Conservation (phyloP, 35 echinoderm and acorn worm genomes). For the Ophiothrix spiculata region DNA sequence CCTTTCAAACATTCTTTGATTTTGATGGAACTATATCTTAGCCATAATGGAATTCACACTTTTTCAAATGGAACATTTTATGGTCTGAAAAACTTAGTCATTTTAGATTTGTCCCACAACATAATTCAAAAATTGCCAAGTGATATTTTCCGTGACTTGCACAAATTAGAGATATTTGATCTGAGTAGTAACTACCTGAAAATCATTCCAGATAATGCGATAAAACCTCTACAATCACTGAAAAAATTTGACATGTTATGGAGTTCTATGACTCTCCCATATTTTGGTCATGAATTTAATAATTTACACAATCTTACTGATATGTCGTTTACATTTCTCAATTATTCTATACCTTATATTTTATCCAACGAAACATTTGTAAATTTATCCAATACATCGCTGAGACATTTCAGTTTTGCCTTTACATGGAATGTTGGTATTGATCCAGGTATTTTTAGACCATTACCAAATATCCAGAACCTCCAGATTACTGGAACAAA, state of each 20-base stretch:
- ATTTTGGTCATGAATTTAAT: background rate
- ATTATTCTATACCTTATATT: background rate
- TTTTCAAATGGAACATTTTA: background rate
- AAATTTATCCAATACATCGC: background rate
- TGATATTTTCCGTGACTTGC: background rate
- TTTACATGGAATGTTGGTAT: background rate
- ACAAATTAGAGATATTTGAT: background rate
- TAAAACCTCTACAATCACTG: background rate
- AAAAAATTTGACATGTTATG: background rate
- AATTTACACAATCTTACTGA: background rate
- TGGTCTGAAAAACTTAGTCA: background rate
- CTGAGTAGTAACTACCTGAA: background rate
- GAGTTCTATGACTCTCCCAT: background rate
- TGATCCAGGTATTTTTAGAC: background rate
- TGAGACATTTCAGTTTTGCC: background rate
- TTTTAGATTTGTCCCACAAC: background rate
- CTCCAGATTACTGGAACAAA: background rate
- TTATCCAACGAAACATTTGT: background rate
- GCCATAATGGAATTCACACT: background rate
- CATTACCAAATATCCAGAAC: background rate
- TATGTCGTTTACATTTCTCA: background rate
- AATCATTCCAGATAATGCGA: background rate
- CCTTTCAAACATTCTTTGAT: background rate
- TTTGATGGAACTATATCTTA: background rate
- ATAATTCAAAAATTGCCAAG: background rate